Evolutionary conservation across 2,113 vertebrate species (phyloP), one percentile per base, ranked within the genome.

Genomic region (Callithrix jacchus): DNA sequence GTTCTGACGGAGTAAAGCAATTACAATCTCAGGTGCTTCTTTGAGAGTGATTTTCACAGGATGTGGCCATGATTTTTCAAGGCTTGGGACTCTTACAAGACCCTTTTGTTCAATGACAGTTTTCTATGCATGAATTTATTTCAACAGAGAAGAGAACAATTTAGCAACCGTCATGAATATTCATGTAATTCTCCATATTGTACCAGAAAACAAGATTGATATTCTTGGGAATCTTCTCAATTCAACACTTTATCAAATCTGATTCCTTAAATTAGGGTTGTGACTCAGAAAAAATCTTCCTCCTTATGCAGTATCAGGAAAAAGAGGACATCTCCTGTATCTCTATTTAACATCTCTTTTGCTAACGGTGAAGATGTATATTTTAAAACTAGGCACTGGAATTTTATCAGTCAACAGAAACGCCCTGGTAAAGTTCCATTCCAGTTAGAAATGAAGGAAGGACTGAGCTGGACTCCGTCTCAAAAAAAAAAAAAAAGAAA

Each of bases 191-290:
- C 56, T 92, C 30, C 89, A 68, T 45, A 56, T 45, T 54, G 89
- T 52, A 37, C 80, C 89, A 85, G 80, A 52, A 94, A 86, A 92
- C 73, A 82, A 92, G 73, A 82, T 27, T 58, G 56, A 94, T 94
- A 52, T 81, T 82, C 66, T 80, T 45, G 66, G 64, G 80, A 35
- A 81, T 76, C 52, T 84, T 89, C 70, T 81, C 84, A 81, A 23
- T 40, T 88, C 4, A 58, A 68, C 74, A 64, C 64, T 52, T 74
- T 70, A 89, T 89, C 90, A 89, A 86, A 89, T 66, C 56, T 47
- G 49, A 30, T 76, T 52, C 49, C 56, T 76, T 91, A 92, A 94
- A 81, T 80, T 42, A 94, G 86, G 68, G 58, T 68, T 30, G 27
- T 89, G 66, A 74, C 80, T 91, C 77, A 97, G 83, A 92, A 66